phyloP scores from a whole-genome alignment of 2,113 vertebrate genomes.

The Forbesichthys agassizii region DNA sequence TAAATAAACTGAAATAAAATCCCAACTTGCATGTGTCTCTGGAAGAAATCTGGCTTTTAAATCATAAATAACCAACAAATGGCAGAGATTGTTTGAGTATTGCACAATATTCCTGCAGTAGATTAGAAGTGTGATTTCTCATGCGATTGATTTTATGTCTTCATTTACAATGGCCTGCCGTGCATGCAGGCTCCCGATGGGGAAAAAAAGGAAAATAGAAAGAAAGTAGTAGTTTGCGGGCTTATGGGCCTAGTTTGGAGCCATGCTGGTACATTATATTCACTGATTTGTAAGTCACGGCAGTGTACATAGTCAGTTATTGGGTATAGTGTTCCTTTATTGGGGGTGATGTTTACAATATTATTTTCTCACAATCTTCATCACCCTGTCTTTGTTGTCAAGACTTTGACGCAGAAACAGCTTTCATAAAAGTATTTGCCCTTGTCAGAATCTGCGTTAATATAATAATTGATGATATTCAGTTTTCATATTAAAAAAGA shows the following conservation, averaged over 20 bases:
- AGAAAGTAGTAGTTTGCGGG: background rate
- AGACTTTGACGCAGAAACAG: constrained; percentile 41
- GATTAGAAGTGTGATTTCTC: constrained; percentile 19
- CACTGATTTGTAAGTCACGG: constrained; percentile 38
- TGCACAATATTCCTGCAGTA: constrained; percentile 4
- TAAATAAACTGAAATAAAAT: background rate
- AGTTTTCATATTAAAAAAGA: constrained; percentile 64
- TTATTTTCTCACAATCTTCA: constrained; percentile 50
- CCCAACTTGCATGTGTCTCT: background rate
- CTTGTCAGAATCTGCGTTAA: constrained; percentile 48
- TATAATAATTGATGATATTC: constrained; percentile 61
- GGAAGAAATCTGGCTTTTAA: constrained; percentile 10
- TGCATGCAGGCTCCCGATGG: constrained; percentile 19
- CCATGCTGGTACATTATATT: constrained; percentile 30
- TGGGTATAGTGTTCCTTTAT: constrained; percentile 19
- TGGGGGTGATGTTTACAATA: constrained; percentile 36
- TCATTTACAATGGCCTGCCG: constrained; percentile 16
- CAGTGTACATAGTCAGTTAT: constrained; percentile 33
- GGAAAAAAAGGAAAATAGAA: constrained; percentile 12
- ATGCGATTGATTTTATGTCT: constrained; percentile 27
- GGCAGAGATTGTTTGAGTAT: constrained; percentile 17
- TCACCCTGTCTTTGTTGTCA: constrained; percentile 60
- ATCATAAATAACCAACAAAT: constrained; percentile 23
- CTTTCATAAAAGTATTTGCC: constrained; percentile 16
- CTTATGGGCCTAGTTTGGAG: constrained; percentile 23